Evolutionary conservation across 2,888 invertebrate genomes (phyloP).

Genomic region (Ichneumoninae sp.): DNA sequence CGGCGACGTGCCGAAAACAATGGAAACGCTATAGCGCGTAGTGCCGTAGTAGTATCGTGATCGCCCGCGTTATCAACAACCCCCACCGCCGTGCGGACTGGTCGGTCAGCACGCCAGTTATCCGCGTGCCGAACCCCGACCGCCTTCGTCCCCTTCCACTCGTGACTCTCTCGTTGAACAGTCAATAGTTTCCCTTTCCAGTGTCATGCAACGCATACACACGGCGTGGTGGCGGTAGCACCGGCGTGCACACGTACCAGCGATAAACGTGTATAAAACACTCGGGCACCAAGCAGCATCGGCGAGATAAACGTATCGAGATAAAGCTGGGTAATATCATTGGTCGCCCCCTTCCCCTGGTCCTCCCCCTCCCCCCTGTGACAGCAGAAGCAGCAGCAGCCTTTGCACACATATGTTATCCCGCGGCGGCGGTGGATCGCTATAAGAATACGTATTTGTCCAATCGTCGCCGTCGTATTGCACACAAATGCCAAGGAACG

Average conservation of each 20-base stretch:
- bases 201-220: slow-evolving; percentile 22
- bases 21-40: slow-evolving; percentile 16
- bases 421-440: slow-evolving; percentile 45
- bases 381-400: slow-evolving; percentile 8
- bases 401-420: slow-evolving; percentile 18
- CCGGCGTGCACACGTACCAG: slow-evolving; percentile 39
- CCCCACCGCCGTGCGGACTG: slow-evolving; percentile 40
- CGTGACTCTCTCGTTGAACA: slow-evolving; percentile 32
- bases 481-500: slow-evolving; percentile 4
- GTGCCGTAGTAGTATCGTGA: slow-evolving; percentile 14
- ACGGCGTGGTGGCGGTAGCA: slow-evolving; percentile 37
- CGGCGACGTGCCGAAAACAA: slow-evolving; percentile 33
- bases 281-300: slow-evolving; percentile 66
- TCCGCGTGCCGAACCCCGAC: slow-evolving; percentile 53
- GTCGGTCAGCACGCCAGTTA: slow-evolving; percentile 32
- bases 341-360: slow-evolving; percentile 72
- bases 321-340: slow-evolving; percentile 81
- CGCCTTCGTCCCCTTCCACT: slow-evolving; percentile 36
- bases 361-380: background rate
- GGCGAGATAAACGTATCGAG: slow-evolving; percentile 81
- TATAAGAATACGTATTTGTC: slow-evolving; percentile 74
- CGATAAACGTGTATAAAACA: slow-evolving; percentile 75
- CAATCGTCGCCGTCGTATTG: slow-evolving; percentile 18
- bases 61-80: slow-evolving; percentile 39
- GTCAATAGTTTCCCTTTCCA: slow-evolving; percentile 71